A percentile compares a stretch with the other conserved stretches of the same genome.
phyloP scores from a whole-genome alignment of 2,797 vertebrate species.

The Centropyge bicolor region DNA sequence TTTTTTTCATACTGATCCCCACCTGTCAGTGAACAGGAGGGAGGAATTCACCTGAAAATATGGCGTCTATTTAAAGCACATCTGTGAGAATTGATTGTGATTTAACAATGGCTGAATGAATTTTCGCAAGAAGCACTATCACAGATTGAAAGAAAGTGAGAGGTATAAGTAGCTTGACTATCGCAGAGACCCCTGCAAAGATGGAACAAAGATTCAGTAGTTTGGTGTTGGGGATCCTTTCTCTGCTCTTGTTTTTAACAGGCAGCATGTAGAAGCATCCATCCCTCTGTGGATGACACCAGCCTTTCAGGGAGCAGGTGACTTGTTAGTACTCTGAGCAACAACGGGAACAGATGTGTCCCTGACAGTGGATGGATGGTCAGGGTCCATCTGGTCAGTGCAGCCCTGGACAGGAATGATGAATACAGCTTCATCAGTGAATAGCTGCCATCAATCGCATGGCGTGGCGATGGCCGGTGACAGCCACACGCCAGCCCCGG shows the following conservation, averaged over 20 bases:
- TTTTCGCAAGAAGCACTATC: background rate
- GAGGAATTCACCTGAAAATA: slow-evolving; percentile 38
- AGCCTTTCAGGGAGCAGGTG: slow-evolving; percentile 96
- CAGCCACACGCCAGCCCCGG: slow-evolving; percentile 90
- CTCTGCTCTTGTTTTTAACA: slow-evolving; percentile 72
- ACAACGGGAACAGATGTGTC: slow-evolving; percentile 99
- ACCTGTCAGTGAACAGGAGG: slow-evolving; percentile 49
- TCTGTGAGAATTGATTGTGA: background rate
- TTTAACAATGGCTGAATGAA: slow-evolving; percentile 14
- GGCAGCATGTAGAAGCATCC: slow-evolving; percentile 69
- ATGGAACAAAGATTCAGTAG: slow-evolving; percentile 31
- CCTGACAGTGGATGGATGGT: slow-evolving; percentile 99
- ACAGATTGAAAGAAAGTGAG: slow-evolving; percentile 16
- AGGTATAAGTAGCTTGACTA: slow-evolving; percentile 6
- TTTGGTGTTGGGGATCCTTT: slow-evolving; percentile 53
- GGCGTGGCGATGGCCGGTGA: slow-evolving; percentile 93
- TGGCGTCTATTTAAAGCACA: slow-evolving; percentile 23
- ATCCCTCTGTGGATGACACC: slow-evolving; percentile 89
- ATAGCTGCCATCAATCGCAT: slow-evolving; percentile 99
- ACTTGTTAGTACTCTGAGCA: slow-evolving; percentile 99
- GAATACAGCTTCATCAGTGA: slow-evolving; percentile 99
- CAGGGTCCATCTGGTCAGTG: slow-evolving; percentile 99
- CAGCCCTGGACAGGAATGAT: slow-evolving; percentile 99
- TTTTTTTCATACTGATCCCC: slow-evolving; percentile 32
- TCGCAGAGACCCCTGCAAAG: slow-evolving; percentile 35